Conservation (phyloP, 2,113 vertebrate species). For the Machaerirhynchus nigripectus region DNA sequence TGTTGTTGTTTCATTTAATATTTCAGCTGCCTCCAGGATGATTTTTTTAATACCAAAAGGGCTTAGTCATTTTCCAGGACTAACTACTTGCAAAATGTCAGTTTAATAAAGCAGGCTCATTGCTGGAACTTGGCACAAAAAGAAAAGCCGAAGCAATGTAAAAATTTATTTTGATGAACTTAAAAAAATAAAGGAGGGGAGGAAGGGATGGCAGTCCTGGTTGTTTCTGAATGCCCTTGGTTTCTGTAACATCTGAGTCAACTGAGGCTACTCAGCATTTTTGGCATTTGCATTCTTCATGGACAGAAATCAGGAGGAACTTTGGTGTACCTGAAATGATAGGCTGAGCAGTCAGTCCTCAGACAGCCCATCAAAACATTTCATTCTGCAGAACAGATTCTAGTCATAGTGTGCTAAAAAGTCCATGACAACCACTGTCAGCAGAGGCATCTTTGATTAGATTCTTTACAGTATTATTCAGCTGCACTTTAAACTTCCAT, state of each 20-base stretch:
- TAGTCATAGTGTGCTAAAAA: not conserved
- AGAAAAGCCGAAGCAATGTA: slow-evolving; percentile 20
- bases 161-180: slow-evolving; percentile 48
- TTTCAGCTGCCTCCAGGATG: slow-evolving; percentile 36
- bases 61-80: slow-evolving; percentile 56
- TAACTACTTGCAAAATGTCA: slow-evolving; percentile 65
- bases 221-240: not conserved
- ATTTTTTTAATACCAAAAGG: slow-evolving; percentile 47
- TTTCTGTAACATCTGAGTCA: not conserved
- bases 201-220: not conserved
- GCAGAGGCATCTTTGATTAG: not conserved
- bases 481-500: not conserved
- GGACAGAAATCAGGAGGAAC: not conserved
- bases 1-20: slow-evolving; percentile 29
- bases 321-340: not conserved
- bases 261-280: not conserved
- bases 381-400: not conserved
- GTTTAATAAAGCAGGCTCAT: slow-evolving; percentile 52
- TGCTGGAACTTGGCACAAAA: not conserved
- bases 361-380: not conserved
- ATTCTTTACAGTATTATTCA: not conserved
- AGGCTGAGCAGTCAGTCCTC: not conserved
- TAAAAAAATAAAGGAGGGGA: not conserved
- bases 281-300: not conserved
- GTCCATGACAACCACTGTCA: not conserved